Evolutionary conservation across 2,113 vertebrate species (phyloP).

Genomic region (Ictalurus punctatus): DNA sequence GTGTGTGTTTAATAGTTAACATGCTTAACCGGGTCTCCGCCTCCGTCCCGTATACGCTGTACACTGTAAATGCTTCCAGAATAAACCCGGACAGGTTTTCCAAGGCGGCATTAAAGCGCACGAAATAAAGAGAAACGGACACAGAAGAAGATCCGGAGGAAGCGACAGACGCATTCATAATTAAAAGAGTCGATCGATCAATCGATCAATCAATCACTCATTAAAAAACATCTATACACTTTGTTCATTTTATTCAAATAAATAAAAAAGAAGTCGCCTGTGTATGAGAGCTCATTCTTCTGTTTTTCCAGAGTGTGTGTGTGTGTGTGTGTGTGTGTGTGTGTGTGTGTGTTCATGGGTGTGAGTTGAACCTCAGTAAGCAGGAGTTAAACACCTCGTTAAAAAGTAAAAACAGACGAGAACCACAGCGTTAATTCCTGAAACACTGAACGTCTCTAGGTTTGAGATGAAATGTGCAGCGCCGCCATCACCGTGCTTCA

Average conservation of each 20-base stretch:
- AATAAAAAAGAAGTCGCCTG: too few species aligned
- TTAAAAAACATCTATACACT: too few species aligned
- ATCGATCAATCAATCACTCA: not conserved
- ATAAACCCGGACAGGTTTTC: not conserved
- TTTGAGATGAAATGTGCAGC: too few species aligned
- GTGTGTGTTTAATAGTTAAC: not conserved
- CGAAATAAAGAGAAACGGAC: not conserved
- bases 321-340: not conserved
- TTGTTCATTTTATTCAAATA: too few species aligned
- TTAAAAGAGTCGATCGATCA: not conserved
- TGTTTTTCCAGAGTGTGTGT: not conserved
- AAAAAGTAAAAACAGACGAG: not conserved
- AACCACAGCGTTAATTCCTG: too few species aligned
- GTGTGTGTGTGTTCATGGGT: not conserved
- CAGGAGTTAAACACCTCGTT: not conserved
- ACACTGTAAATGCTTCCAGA: too few species aligned
- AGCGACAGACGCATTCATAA: not conserved
- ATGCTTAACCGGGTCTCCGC: too few species aligned
- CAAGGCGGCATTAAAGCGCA: not conserved
- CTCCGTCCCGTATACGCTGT: too few species aligned
- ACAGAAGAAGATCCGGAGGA: not conserved
- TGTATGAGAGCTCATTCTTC: too few species aligned
- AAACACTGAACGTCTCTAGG: too few species aligned
- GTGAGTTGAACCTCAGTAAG: not conserved
- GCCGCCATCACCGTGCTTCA: too few species aligned